A percentile compares a stretch with the other conserved stretches of the same genome.
phyloP scores from a whole-genome alignment of 2,888 invertebrate genomes.

The Drosophila seclusa region DNA sequence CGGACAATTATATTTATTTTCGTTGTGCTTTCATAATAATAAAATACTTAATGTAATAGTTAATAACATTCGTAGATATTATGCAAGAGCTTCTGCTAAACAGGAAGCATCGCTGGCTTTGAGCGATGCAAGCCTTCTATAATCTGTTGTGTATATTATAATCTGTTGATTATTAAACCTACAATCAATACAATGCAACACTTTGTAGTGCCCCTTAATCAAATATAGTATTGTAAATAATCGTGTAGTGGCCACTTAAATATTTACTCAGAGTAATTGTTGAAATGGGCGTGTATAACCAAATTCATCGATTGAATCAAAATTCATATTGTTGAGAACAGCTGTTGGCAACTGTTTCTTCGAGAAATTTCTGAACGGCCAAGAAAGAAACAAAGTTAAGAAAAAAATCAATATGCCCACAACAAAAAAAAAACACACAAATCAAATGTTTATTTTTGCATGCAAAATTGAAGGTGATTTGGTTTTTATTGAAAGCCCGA shows the following conservation, averaged over 20 bases:
- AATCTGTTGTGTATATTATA: neutral
- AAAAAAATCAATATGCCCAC: slow-evolving; percentile 9
- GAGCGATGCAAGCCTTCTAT: slow-evolving; percentile 4
- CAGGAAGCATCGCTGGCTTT: slow-evolving; percentile 33
- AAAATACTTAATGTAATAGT: neutral
- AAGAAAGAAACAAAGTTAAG: slow-evolving; percentile 22
- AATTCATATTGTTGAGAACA: slow-evolving; percentile 14
- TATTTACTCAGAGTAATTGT: slow-evolving; percentile 31
- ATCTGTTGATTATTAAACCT: slow-evolving; percentile 13
- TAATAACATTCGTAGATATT: neutral
- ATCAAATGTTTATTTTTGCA: slow-evolving; percentile 32
- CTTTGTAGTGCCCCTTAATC: slow-evolving; percentile 28
- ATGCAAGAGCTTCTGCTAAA: slow-evolving; percentile 6
- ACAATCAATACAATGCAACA: slow-evolving; percentile 20
- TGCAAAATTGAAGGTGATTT: slow-evolving; percentile 66
- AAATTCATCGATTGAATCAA: slow-evolving; percentile 11
- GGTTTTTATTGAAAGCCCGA: slow-evolving; percentile 45
- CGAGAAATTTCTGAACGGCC: slow-evolving; percentile 54
- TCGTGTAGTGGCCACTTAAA: slow-evolving; percentile 34
- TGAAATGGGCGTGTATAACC: slow-evolving; percentile 29
- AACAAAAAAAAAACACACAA: slow-evolving; percentile 8
- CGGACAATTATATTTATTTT: neutral
- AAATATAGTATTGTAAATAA: slow-evolving; percentile 28
- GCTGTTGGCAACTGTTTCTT: slow-evolving; percentile 18
- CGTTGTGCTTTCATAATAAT: neutral